A percentile compares a stretch with the other conserved stretches of the same genome.
Evolutionary conservation across 2,888 invertebrate genomes (phyloP).

Genomic region (Scelioninae gen. 1): DNA sequence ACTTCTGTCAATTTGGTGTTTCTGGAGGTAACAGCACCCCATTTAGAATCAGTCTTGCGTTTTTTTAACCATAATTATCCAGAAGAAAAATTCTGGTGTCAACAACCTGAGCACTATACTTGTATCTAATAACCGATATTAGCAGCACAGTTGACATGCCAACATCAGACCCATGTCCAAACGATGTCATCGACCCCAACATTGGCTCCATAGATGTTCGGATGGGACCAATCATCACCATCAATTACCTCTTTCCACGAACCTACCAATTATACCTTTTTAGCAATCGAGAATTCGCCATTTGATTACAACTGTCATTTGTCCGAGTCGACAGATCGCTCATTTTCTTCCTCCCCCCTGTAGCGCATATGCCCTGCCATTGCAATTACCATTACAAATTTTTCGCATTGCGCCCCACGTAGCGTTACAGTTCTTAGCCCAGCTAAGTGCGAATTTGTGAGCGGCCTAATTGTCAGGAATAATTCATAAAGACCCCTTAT

Average conservation of each 20-base stretch:
- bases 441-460: slow-evolving; percentile 18
- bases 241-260: slow-evolving; percentile 15
- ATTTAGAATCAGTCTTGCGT: no score
- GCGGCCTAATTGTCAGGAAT: no score
- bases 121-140: no score
- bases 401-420: slow-evolving; percentile 32
- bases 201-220: neutral
- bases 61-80: no score
- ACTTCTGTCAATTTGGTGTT: no score
- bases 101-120: no score
- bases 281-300: slow-evolving; percentile 14
- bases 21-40: no score
- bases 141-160: no score
- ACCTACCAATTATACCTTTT: slow-evolving; percentile 11
- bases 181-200: slow-evolving; percentile 5
- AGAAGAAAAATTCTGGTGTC: no score
- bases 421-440: slow-evolving; percentile 11
- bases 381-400: slow-evolving; percentile 59
- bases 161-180: no score
- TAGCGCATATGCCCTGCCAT: slow-evolving; percentile 58
- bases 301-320: slow-evolving; percentile 52
- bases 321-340: slow-evolving; percentile 38
- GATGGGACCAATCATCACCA: slow-evolving; percentile 1
- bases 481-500: slow-evolving; percentile 33
- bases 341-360: slow-evolving; percentile 19